Evolutionary conservation across 2,888 invertebrate species (phyloP).

Genomic region (Polydrusus pterygomalis): DNA sequence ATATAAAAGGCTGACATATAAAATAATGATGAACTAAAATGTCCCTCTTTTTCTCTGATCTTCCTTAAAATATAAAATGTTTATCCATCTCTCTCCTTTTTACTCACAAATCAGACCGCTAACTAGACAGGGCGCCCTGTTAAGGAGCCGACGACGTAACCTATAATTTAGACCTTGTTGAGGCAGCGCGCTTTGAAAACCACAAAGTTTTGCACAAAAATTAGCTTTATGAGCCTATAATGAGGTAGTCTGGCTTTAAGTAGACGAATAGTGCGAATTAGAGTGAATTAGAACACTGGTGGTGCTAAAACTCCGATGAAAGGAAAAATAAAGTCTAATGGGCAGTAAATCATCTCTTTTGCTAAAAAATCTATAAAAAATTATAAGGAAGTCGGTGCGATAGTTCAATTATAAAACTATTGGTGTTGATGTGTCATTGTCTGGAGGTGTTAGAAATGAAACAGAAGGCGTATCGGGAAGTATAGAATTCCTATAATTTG

Average conservation of each 20-base stretch:
- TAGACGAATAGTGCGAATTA: constrained; percentile 41
- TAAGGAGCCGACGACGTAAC: constrained; percentile 68
- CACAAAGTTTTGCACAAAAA: constrained; percentile 49
- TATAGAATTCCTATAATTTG: neutral
- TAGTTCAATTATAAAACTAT: constrained; percentile 29
- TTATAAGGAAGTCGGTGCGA: constrained; percentile 19
- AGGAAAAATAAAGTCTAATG: constrained; percentile 28
- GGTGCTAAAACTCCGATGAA: constrained; percentile 37
- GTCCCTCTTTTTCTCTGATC: neutral
- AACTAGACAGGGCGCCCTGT: constrained; percentile 71
- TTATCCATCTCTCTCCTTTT: constrained; percentile 28
- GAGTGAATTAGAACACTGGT: constrained; percentile 47
- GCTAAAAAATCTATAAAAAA: constrained; percentile 25
- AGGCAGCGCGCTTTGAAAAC: constrained; percentile 46
- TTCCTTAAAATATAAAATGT: constrained; percentile 12
- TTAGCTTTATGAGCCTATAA: constrained; percentile 49
- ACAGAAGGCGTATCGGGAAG: neutral
- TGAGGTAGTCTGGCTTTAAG: constrained; percentile 46
- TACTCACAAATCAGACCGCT: constrained; percentile 67
- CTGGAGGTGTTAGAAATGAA: constrained; percentile 25
- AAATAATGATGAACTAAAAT: constrained; percentile 10
- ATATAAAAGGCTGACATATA: too few relatives aligned
- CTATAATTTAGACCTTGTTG: constrained; percentile 66
- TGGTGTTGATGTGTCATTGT: constrained; percentile 39
- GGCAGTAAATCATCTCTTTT: constrained; percentile 32